phyloP scores from a whole-genome alignment of 1,140 invertebrate species.

The Chrysoperla carnea region DNA sequence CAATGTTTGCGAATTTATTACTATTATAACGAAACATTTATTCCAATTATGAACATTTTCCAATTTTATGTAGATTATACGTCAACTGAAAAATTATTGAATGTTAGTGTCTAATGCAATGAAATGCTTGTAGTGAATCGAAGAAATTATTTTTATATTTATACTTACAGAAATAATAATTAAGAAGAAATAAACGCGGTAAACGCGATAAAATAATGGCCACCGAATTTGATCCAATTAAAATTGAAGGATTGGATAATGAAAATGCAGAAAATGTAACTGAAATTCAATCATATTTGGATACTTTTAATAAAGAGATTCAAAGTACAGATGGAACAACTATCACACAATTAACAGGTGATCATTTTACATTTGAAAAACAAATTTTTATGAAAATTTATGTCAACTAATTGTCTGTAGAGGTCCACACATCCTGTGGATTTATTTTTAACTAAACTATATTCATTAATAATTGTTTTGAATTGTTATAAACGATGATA shows the following conservation, averaged over 20 bases:
- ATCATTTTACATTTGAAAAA: constrained; percentile 10
- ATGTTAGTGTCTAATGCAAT: too few relatives aligned
- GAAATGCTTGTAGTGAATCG: too few relatives aligned
- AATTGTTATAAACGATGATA: constrained; percentile 3
- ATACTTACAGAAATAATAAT: too few relatives aligned
- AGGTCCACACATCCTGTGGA: too few relatives aligned
- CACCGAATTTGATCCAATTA: constrained; percentile 18
- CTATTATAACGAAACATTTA: too few relatives aligned
- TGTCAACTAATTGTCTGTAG: constrained; percentile 4
- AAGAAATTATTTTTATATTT: too few relatives aligned
- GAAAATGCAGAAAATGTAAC: constrained; percentile 34
- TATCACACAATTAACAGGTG: constrained; percentile 30
- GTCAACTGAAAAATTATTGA: too few relatives aligned
- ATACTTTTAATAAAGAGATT: constrained; percentile 74
- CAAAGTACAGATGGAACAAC: constrained; percentile 33
- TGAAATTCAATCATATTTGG: constrained; percentile 68
- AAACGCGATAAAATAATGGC: constrained; percentile 10
- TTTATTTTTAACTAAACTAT: too few relatives aligned
- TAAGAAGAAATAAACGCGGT: too few relatives aligned
- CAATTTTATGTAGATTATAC: too few relatives aligned
- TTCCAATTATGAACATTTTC: too few relatives aligned
- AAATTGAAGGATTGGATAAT: constrained; percentile 19
- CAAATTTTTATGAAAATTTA: constrained; percentile 4
- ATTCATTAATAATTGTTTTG: constrained; percentile 1
- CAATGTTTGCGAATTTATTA: too few relatives aligned